phyloP scores from a whole-genome alignment of 2,113 vertebrate species.

The Ptilorrhoa leucosticta region DNA sequence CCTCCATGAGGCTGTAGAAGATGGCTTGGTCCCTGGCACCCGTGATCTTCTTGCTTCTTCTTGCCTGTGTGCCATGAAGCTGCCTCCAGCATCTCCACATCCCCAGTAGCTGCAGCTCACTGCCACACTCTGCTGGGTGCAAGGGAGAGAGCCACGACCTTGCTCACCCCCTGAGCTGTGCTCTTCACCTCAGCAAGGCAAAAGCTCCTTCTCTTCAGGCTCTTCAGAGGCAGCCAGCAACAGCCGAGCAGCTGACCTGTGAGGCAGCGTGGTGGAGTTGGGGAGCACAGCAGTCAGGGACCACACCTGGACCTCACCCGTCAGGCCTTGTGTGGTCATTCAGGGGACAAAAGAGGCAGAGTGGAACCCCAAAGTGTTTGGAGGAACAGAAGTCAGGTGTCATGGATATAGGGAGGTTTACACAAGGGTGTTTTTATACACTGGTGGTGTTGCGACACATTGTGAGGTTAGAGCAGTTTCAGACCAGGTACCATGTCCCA shows the following conservation, averaged over 20 bases:
- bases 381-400: background rate
- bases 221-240: background rate
- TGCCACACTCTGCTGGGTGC: background rate
- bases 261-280: fast-evolving
- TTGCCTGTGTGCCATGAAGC: fast-evolving
- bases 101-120: background rate
- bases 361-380: background rate
- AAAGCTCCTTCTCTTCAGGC: background rate
- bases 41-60: fast-evolving
- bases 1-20: background rate
- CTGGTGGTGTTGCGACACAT: fast-evolving
- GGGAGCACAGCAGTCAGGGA: background rate
- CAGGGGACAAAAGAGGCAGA: background rate
- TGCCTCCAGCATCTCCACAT: background rate
- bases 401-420: fast-evolving
- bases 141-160: fast-evolving
- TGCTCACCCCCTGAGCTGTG: background rate
- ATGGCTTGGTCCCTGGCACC: background rate
- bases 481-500: background rate
- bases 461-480: background rate
- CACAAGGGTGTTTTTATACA: background rate
- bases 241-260: background rate
- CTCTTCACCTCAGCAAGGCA: background rate
- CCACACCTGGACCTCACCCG: background rate
- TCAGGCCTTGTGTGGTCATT: background rate